Conservation (phyloP, 2,113 vertebrate species). For the Sylvia atricapilla region DNA sequence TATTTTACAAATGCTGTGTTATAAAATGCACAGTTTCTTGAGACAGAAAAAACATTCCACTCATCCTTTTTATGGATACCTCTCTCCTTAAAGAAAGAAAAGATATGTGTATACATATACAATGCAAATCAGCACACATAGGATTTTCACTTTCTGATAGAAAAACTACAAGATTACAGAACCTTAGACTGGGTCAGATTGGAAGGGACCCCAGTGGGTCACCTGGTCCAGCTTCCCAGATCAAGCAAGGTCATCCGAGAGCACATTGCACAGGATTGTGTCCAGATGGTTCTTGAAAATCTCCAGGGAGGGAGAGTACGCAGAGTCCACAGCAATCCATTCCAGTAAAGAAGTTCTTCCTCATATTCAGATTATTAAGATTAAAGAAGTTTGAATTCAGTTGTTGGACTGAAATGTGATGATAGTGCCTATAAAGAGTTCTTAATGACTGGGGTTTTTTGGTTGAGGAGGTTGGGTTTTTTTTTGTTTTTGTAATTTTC, state of each 20-base stretch:
- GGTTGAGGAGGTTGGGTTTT: fast-evolving
- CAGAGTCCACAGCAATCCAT: neutral
- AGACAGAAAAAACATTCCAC: neutral
- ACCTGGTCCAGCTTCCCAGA: neutral
- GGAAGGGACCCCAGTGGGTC: neutral
- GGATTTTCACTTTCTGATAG: neutral
- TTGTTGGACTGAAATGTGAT: neutral
- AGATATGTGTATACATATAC: fast-evolving
- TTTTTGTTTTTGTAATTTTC: too few species aligned
- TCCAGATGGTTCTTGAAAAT: neutral
- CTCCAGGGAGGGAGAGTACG: neutral
- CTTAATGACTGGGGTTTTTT: neutral
- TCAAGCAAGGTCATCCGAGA: neutral
- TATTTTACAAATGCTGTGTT: neutral
- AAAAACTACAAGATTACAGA: neutral
- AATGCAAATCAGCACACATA: neutral
- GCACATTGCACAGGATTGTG: neutral
- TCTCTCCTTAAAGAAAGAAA: neutral
- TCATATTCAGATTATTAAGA: neutral
- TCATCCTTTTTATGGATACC: neutral
- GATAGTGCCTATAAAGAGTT: fast-evolving
- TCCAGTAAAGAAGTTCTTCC: neutral
- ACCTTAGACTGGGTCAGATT: neutral
- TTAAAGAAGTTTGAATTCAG: neutral
- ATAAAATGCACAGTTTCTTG: neutral